Evolutionary conservation across 2,888 invertebrate species (phyloP).

Genomic region (Acanthosoma haemorrhoidale): DNA sequence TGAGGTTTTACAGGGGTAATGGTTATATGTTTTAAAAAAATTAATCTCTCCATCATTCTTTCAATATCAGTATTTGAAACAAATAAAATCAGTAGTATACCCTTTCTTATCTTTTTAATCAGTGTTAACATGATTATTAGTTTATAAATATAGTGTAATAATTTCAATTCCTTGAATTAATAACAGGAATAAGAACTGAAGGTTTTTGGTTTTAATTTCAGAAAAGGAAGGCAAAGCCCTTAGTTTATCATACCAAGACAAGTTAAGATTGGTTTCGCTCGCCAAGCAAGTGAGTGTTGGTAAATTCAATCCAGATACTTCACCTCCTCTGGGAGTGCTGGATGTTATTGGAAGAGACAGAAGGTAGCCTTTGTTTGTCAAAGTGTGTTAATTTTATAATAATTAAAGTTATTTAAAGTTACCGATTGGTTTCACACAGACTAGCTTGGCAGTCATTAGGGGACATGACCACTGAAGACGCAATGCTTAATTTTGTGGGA

Average conservation of each 20-base stretch:
- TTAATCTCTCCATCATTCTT: too few species aligned
- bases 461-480: slow-evolving; percentile 74
- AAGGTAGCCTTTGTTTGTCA: slow-evolving; percentile 50
- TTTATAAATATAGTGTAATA: too few species aligned
- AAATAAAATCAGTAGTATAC: too few species aligned
- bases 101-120: too few species aligned
- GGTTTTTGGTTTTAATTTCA: slow-evolving; percentile 48
- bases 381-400: background rate
- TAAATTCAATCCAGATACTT: slow-evolving; percentile 61
- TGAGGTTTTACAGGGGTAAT: slow-evolving; percentile 89
- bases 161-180: background rate
- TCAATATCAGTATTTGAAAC: too few species aligned
- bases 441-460: slow-evolving; percentile 91
- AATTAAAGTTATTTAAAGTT: background rate
- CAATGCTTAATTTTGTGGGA: slow-evolving; percentile 88
- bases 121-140: too few species aligned
- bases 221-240: slow-evolving; percentile 98
- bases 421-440: slow-evolving; percentile 46
- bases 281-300: slow-evolving; percentile 89
- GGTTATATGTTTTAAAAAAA: slow-evolving; percentile 16
- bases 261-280: slow-evolving; percentile 82
- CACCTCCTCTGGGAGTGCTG: slow-evolving; percentile 80
- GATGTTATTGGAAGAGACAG: slow-evolving; percentile 94
- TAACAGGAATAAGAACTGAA: too few species aligned
- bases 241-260: slow-evolving; percentile 89